phyloP scores from a whole-genome alignment of 2,888 invertebrate genomes.

The Meliscaeva auricollis region DNA sequence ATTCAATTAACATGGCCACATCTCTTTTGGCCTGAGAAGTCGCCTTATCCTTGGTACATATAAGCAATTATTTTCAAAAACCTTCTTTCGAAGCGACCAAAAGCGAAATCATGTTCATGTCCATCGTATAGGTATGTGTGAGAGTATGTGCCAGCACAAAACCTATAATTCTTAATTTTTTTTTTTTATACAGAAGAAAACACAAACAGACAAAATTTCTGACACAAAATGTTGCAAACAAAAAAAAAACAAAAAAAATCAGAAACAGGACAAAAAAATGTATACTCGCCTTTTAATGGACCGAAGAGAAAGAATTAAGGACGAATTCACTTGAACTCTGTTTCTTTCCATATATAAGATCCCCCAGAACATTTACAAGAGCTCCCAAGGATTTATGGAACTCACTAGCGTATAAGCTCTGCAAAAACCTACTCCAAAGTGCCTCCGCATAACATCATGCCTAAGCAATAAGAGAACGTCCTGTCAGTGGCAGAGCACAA shows the following conservation, averaged over 20 bases:
- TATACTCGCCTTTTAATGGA: constrained; percentile 55
- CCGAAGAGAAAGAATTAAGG: constrained; percentile 36
- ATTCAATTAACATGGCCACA: constrained; percentile 72
- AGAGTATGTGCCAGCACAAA: constrained; percentile 45
- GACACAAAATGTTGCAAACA: constrained; percentile 23
- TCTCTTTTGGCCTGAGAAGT: constrained; percentile 7
- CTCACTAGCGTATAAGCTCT: constrained; percentile 61
- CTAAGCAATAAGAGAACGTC: constrained; percentile 58
- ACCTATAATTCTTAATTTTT: constrained; percentile 56
- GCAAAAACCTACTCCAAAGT: constrained; percentile 51
- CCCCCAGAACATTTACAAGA: constrained; percentile 45
- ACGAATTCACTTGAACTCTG: constrained; percentile 54
- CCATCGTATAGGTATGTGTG: background rate
- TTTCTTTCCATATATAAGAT: constrained; percentile 17
- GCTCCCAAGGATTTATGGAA: constrained; percentile 69
- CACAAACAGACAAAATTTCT: constrained; percentile 55
- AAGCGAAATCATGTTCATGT: constrained; percentile 17
- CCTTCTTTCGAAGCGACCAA: constrained; percentile 26
- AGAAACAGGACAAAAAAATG: no score
- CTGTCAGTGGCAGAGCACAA: constrained; percentile 57
- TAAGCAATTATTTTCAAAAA: constrained; percentile 61
- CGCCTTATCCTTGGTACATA: constrained; percentile 37
- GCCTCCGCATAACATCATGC: constrained; percentile 71
- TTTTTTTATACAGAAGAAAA: constrained; percentile 7
- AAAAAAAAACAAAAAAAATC: constrained; percentile 17